Conservation (phyloP, 1,140 invertebrate genomes). For the Brachionus koreanus region DNA sequence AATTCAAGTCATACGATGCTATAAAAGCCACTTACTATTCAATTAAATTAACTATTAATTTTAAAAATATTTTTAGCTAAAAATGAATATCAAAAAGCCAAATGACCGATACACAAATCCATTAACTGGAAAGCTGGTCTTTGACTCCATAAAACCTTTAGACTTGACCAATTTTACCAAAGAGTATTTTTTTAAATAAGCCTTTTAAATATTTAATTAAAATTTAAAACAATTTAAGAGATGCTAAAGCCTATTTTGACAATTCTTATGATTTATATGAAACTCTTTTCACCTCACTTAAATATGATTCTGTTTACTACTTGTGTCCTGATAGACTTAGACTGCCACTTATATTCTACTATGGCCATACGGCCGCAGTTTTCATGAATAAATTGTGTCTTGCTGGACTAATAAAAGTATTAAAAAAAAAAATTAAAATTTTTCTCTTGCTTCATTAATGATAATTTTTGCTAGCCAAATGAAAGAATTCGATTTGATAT, state of each 20-base stretch:
- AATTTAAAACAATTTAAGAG: background rate
- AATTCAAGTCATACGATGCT: background rate
- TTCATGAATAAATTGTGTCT: slow-evolving; percentile 57
- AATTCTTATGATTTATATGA: slow-evolving; percentile 33
- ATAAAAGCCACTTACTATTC: background rate
- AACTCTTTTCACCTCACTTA: background rate
- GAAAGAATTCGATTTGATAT: slow-evolving; percentile 53
- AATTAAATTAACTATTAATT: background rate
- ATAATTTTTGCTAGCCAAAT: slow-evolving; percentile 48
- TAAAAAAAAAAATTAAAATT: background rate
- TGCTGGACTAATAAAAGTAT: slow-evolving; percentile 53
- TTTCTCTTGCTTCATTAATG: background rate
- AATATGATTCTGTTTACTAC: slow-evolving; percentile 25
- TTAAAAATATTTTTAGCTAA: background rate
- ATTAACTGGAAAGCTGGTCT: slow-evolving; percentile 16
- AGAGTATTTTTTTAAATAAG: slow-evolving; percentile 1
- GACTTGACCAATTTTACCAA: slow-evolving; percentile 40
- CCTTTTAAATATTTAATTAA: too few species aligned
- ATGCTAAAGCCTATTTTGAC: slow-evolving; percentile 41
- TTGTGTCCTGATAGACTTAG: slow-evolving; percentile 53
- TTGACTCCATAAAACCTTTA: slow-evolving; percentile 36
- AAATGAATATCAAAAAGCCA: background rate
- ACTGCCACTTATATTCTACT: slow-evolving; percentile 58
- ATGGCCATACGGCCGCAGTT: slow-evolving; percentile 55
- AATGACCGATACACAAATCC: slow-evolving; percentile 36